Percentiles rank a stretch among this genome's conserved stretches.
These are phyloP conservation scores for Axea sp. DNA, from an alignment of 2,888 invertebrate species.

Conservation along the genomic window DNA sequence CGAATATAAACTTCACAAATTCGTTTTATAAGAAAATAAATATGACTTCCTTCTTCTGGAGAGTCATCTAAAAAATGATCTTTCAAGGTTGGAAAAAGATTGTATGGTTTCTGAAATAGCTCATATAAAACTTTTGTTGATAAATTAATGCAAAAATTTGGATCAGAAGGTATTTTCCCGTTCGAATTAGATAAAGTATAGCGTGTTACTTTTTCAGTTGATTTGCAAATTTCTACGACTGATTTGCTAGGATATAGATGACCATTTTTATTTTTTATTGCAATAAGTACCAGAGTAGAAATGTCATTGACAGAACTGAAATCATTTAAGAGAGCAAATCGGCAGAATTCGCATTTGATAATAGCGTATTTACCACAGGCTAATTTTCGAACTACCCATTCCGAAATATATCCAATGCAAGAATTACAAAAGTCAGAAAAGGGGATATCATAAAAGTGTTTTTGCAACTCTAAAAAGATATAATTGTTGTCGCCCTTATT, in stretches of 20 bases:
- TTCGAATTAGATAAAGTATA: background rate
- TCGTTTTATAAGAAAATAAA: conserved; percentile 24
- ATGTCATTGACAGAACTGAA: conserved; percentile 2
- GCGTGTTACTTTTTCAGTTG: background rate
- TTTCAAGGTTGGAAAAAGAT: conserved; percentile 25
- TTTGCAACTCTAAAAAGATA: background rate
- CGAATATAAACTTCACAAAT: conserved; percentile 19
- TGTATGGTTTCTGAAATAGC: conserved; percentile 38
- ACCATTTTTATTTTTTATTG: conserved; percentile 32
- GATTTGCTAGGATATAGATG: conserved; percentile 48
- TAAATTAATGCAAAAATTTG: conserved; percentile 37
- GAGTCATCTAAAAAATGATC: conserved; percentile 47
- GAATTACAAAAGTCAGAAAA: conserved; percentile 1
- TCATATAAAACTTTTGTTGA: conserved; percentile 42
- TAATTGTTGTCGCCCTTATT: too few relatives aligned
- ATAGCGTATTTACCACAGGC: too few relatives aligned
- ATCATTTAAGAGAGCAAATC: too few relatives aligned
- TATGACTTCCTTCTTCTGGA: conserved; percentile 20
- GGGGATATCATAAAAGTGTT: too few relatives aligned
- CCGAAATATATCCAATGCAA: too few relatives aligned
- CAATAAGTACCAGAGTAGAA: background rate
- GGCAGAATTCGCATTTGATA: too few relatives aligned
- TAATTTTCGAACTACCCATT: too few relatives aligned
- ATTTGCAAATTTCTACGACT: conserved; percentile 39
- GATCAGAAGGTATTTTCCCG: conserved; percentile 13